Evolutionary conservation across 2,797 vertebrate genomes (phyloP).

Genomic region (Acropternis orthonyx): DNA sequence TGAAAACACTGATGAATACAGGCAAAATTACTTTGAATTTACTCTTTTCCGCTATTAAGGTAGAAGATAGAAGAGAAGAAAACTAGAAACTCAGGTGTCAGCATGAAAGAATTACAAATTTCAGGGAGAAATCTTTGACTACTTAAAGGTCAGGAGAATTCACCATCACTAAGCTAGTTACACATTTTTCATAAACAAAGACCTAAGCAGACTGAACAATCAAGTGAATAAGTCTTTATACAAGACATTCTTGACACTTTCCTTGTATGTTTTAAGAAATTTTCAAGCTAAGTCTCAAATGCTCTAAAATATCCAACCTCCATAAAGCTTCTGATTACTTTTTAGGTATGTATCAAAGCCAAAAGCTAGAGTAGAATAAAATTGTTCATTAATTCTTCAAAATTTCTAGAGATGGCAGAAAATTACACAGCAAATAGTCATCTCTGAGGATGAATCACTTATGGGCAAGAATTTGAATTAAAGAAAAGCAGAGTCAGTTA

Average conservation of each 20-base stretch:
- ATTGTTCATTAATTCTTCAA: slow-evolving; percentile 32
- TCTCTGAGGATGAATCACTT: slow-evolving; percentile 14
- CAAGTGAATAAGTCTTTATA: background rate
- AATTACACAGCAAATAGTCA: background rate
- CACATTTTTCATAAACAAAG: background rate
- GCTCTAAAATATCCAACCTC: background rate
- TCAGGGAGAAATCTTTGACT: background rate
- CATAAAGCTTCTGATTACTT: background rate
- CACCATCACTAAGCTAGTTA: background rate
- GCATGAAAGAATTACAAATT: background rate
- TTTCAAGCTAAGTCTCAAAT: background rate
- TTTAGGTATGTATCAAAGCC: background rate
- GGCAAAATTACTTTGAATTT: background rate
- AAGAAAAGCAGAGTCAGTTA: slow-evolving; percentile 20
- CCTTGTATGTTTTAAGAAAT: background rate
- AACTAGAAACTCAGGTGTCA: background rate
- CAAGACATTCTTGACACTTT: background rate
- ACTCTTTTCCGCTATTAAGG: background rate
- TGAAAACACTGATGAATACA: background rate
- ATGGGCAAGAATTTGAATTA: background rate
- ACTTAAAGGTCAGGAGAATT: background rate
- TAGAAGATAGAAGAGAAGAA: background rate
- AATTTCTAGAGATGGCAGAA: slow-evolving; percentile 5
- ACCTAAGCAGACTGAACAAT: background rate
- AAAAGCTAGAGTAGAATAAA: slow-evolving; percentile 13